Evolutionary conservation across 2,113 vertebrate genomes (phyloP), one percentile per base, ranked within the genome.

Genomic region (Neolamprologus hecqui): DNA sequence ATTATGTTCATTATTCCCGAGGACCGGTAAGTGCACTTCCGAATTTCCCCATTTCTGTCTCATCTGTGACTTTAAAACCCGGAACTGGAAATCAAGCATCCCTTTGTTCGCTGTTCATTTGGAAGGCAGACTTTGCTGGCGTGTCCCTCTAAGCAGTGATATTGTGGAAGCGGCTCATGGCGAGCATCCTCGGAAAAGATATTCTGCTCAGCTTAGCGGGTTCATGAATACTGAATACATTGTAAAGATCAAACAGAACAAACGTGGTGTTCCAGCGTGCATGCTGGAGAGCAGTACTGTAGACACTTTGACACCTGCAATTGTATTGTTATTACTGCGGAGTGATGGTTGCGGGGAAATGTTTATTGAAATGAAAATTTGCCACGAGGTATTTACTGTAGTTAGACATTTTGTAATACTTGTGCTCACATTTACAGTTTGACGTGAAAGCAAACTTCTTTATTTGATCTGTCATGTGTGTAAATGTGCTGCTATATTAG

Each of bases 161-260:
- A 94, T 87, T 92, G 93, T 86, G 86, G 57, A 92, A 91, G 90
- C 84, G 35, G 90, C 88, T 94, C 86, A 65, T 94, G 93, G 91
- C 92, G 91, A 89, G 93, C 87, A 91, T 93, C 90, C 85, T 81
- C 82, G 47, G 88, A 93, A 94, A 92, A 94, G 92, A 95, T 90
- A 93, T 91, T 92, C 90, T 94, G 89, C 93, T 90, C 85, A 28
- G 86, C 91, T 94, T 92, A 88, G 87, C 93, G 83, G 91, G 81
- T 90, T 93, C 90, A 93, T 96, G 95, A 96, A 96, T 95, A 95
- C 91, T 92, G 92, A 96, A 88, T 84, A 75, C 87, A 85, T 80
- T 91, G 92, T 92, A 88, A 88, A 94, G 95, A 96, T 95, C 95
- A 96, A 96, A 94, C 92, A 73, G 90, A 86, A 70, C 7, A 63